Conservation (phyloP, 37 sponge, comb jelly and placozoan species). For the Amphimedon queenslandica region DNA sequence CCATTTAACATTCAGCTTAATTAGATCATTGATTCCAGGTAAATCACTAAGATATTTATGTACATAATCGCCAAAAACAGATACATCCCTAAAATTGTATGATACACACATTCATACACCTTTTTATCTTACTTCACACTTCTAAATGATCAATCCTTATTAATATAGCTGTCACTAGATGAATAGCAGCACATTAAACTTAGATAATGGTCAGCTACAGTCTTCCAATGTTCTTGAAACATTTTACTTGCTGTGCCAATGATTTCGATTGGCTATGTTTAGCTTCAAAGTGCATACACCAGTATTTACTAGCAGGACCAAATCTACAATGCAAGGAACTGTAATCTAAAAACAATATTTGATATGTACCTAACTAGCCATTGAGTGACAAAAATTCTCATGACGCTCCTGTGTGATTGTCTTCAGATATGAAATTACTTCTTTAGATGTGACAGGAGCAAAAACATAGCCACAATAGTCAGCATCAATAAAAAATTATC, state of each 20-base stretch:
- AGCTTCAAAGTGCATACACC: conserved; percentile 72
- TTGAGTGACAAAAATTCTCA: too few species aligned
- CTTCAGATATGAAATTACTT: too few species aligned
- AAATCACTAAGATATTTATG: too few species aligned
- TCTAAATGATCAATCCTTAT: not conserved
- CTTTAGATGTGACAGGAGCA: conserved; percentile 18
- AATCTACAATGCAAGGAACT: conserved; percentile 16
- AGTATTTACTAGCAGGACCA: conserved; percentile 41
- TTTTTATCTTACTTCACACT: not conserved
- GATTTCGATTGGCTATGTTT: conserved; percentile 51
- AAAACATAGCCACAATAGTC: too few species aligned
- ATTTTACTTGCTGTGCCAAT: conserved; percentile 13
- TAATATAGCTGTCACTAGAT: not conserved
- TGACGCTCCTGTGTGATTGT: too few species aligned
- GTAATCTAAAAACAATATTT: not conserved
- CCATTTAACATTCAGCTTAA: too few species aligned
- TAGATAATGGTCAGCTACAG: conserved; percentile 50
- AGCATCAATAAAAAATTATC: too few species aligned
- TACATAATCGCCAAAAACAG: too few species aligned
- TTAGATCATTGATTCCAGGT: too few species aligned
- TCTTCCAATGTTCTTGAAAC: conserved; percentile 51
- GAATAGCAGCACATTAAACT: not conserved
- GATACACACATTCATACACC: too few species aligned
- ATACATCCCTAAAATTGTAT: too few species aligned
- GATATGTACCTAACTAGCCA: too few species aligned